A percentile compares a stretch with the other conserved stretches of the same genome.
These are phyloP conservation scores for Cotesia chilonis DNA, from an alignment of 1,140 invertebrate genomes.

Conservation along the genomic window DNA sequence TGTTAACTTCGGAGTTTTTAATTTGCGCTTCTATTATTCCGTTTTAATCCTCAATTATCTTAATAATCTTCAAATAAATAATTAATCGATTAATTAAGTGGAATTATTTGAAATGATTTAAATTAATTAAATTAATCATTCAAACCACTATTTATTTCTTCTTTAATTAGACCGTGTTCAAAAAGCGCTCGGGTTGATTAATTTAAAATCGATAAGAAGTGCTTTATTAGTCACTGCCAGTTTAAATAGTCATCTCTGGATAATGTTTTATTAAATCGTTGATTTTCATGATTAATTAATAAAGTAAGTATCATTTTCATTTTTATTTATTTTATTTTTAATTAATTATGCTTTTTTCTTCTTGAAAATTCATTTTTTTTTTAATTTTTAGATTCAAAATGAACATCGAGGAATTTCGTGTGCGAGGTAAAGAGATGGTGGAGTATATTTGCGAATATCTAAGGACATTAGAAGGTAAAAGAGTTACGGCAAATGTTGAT, in stretches of 20 bases:
- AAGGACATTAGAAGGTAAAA: conserved; percentile 75
- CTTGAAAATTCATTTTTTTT: neutral
- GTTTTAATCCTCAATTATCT: too few relatives aligned
- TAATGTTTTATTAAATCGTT: too few relatives aligned
- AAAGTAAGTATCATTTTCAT: neutral
- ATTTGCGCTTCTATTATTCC: neutral
- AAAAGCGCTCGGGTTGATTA: conserved; percentile 4
- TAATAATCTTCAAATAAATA: too few relatives aligned
- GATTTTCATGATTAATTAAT: neutral
- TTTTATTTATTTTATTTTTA: neutral
- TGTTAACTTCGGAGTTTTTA: too few relatives aligned
- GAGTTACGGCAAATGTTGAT: conserved; percentile 85
- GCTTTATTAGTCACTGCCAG: neutral
- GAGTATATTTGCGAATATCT: conserved; percentile 93
- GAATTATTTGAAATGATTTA: too few relatives aligned
- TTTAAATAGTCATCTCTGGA: neutral
- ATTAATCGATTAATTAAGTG: too few relatives aligned
- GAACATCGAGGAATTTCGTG: conserved; percentile 85
- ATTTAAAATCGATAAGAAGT: conserved; percentile 15
- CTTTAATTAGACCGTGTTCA: neutral
- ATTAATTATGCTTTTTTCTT: neutral
- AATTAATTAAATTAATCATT: too few relatives aligned
- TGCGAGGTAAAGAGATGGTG: conserved; percentile 87
- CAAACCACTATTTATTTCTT: neutral
- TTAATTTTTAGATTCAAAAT: conserved; percentile 62